phyloP scores from a whole-genome alignment of 1,140 invertebrate genomes.

The Papilio polytes region DNA sequence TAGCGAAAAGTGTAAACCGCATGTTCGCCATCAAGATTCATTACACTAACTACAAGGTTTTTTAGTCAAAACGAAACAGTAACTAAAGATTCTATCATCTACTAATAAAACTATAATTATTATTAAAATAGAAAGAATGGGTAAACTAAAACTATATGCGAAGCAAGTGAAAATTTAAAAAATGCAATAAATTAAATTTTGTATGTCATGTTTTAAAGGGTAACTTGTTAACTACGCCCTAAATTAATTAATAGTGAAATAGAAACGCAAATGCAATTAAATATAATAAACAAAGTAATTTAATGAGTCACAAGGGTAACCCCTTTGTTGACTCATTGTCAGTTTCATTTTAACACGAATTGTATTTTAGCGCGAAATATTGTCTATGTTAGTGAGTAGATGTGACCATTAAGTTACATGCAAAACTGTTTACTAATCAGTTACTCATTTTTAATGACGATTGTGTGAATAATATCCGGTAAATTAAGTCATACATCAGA shows the following conservation, averaged over 20 bases:
- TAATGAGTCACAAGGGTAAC: constrained; percentile 26
- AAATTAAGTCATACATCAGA: neutral
- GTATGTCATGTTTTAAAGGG: neutral
- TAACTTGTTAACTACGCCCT: neutral
- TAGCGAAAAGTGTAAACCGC: neutral
- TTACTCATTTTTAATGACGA: constrained; percentile 11
- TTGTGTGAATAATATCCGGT: constrained; percentile 20
- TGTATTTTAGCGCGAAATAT: neutral
- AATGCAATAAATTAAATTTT: neutral
- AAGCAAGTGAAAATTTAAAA: neutral
- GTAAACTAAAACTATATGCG: too few species aligned
- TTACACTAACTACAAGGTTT: too few species aligned
- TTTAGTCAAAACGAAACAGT: neutral
- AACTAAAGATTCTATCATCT: neutral
- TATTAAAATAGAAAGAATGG: neutral
- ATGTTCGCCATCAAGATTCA: neutral
- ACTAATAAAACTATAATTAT: neutral
- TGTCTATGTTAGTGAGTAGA: neutral
- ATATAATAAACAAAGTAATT: neutral
- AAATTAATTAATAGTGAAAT: constrained; percentile 6
- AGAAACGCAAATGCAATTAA: neutral
- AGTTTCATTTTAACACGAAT: neutral
- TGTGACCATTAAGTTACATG: neutral
- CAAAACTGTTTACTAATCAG: neutral
- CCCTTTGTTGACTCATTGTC: constrained; percentile 16